phyloP scores from a whole-genome alignment of 2,888 invertebrate species.

The Lithophane ornitopus region DNA sequence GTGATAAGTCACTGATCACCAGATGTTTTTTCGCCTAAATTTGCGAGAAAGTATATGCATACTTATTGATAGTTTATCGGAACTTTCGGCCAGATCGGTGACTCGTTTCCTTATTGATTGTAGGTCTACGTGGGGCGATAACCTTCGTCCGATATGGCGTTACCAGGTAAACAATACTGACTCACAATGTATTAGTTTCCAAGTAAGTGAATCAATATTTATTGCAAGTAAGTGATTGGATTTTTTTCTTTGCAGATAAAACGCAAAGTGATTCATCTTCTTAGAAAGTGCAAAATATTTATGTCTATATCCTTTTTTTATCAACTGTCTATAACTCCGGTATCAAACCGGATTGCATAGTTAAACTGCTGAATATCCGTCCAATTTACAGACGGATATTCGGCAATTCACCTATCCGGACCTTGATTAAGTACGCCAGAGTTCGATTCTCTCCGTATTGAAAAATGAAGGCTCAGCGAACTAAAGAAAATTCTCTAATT shows the following conservation, averaged over 20 bases:
- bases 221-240: slow-evolving; percentile 14
- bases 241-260: slow-evolving; percentile 13
- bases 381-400: slow-evolving; percentile 28
- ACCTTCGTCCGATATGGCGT: slow-evolving; percentile 20
- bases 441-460: background rate
- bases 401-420: slow-evolving; percentile 7
- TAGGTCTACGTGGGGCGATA: slow-evolving; percentile 27
- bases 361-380: slow-evolving; percentile 21
- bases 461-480: background rate
- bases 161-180: slow-evolving; percentile 37
- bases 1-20: background rate
- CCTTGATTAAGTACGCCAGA: background rate
- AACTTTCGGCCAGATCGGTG: background rate
- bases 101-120: slow-evolving; percentile 44
- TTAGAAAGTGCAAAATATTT: slow-evolving; percentile 13
- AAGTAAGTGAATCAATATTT: slow-evolving; percentile 48
- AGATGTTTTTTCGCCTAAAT: background rate
- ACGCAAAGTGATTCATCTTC: slow-evolving; percentile 32
- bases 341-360: background rate
- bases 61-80: slow-evolving; percentile 19
- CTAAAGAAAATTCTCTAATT: background rate
- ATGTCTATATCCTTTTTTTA: background rate
- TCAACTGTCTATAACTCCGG: background rate
- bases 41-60: slow-evolving; percentile 12
- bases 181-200: slow-evolving; percentile 33